Percentiles rank a stretch among this genome's conserved stretches.
Evolutionary conservation across 2,113 vertebrate species (phyloP).

Genomic region (Corapipo altera): DNA sequence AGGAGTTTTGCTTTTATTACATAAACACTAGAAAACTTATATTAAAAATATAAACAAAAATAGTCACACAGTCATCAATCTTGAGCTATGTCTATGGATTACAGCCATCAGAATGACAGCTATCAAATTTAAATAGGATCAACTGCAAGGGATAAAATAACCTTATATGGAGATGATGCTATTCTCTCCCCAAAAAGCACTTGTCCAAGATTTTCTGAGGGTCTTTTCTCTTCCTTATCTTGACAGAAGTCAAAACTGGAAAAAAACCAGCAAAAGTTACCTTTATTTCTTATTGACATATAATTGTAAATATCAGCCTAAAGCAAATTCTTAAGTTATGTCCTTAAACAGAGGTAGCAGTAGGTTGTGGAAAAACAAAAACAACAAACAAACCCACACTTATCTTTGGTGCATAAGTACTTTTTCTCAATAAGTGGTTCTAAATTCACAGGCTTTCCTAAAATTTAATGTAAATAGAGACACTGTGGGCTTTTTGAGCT

Average conservation of each 20-base stretch:
- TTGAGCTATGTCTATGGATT: background rate
- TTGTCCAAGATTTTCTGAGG: constrained; percentile 91
- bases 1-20: background rate
- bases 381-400: background rate
- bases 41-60: background rate
- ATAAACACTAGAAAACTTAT: background rate
- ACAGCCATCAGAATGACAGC: background rate
- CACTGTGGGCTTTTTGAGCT: fast-evolving
- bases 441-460: background rate
- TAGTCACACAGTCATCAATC: background rate
- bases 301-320: background rate
- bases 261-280: background rate
- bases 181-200: constrained; percentile 90
- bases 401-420: background rate
- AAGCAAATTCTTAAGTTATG: background rate
- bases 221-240: constrained; percentile 79
- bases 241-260: constrained; percentile 91
- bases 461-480: background rate
- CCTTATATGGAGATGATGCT: constrained; percentile 89
- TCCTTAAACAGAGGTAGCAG: background rate
- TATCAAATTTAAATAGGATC: background rate
- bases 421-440: background rate
- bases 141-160: constrained; percentile 48
- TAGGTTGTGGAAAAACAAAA: fast-evolving
- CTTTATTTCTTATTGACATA: background rate